Evolutionary conservation across 1,140 invertebrate genomes (phyloP), one percentile per base, ranked within the genome.

Genomic region (Eulimnadia texana): DNA sequence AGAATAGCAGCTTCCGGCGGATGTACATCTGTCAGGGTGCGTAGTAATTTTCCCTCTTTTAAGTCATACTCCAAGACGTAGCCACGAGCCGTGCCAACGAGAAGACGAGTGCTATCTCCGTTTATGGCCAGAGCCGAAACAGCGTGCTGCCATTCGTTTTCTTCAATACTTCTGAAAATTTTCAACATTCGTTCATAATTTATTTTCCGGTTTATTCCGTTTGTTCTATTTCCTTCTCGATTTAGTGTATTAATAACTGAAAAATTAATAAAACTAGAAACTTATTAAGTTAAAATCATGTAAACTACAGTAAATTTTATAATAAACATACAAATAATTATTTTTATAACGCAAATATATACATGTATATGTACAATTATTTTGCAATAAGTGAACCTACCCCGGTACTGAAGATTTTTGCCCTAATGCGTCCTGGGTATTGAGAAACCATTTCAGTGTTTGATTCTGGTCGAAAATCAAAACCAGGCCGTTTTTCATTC

Each of bases 401-500:
- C 33, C 33, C 33, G 33, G 33, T 42, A 6, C 64, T 23, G 24
- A 60, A 11, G 72, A 69, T 65, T 78, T 74, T 60, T 74, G 70
- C 3, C 71, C 69, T 66, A 77, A 74, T 75, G 63, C 24, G 64
- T 58, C 24, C 11, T 54, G 27, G 25, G 52, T 51, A 16, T 55
- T 78, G 23, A 82, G 66, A 68, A 78, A 92, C 87, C 88, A 95
- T 72, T 89, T 82, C 63, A 96, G 73, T 19, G 82, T 86, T 74
- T 92, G 88, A 24, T 83, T 80, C 2, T 79, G 77, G 78, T 92
- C 90, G 78, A 97, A 97, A 58, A 90, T 83, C 16, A 97, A 74
- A 58, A 95, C 81, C 63, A 93, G 79, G 22, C 93, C 93, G 75
- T 95, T 90, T 47, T 90, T 92, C 49, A 93, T 97, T 33, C 94